These are phyloP conservation scores for Cydia fagiglandana DNA, from an alignment of 1,140 invertebrate genomes.

Conservation along the genomic window DNA sequence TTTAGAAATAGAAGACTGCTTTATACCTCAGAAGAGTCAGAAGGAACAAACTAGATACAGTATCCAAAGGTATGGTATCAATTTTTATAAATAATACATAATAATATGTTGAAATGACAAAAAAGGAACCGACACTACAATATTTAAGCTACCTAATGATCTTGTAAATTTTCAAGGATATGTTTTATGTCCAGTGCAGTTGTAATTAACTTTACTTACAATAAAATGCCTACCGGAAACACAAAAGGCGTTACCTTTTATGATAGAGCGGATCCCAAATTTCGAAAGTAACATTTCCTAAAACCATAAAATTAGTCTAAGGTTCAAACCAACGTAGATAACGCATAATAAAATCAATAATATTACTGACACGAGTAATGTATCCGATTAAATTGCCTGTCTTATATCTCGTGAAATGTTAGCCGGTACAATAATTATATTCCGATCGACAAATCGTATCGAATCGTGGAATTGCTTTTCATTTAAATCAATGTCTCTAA, in stretches of 20 bases:
- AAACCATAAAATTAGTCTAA: slow-evolving; percentile 6
- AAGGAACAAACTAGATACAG: not conserved
- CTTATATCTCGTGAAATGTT: slow-evolving; percentile 31
- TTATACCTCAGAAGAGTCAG: not conserved
- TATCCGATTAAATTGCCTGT: slow-evolving; percentile 29
- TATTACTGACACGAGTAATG: slow-evolving; percentile 23
- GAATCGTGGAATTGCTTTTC: slow-evolving; percentile 31
- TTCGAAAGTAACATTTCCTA: slow-evolving; percentile 25
- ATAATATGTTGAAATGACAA: not conserved
- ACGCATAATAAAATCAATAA: slow-evolving; percentile 27
- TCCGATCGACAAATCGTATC: slow-evolving; percentile 32
- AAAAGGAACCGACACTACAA: no score
- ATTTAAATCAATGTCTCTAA: slow-evolving; percentile 32
- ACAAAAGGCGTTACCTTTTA: slow-evolving; percentile 8
- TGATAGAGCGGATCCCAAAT: not conserved
- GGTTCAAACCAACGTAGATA: slow-evolving; percentile 15
- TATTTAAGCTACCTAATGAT: not conserved
- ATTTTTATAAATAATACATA: not conserved
- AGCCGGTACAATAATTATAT: slow-evolving; percentile 31
- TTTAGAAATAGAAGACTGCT: not conserved
- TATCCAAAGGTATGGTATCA: not conserved
- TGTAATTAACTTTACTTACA: not conserved
- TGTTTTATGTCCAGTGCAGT: not conserved
- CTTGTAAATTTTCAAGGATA: not conserved
- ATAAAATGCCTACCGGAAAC: not conserved